Percentiles rank a stretch among this genome's conserved stretches.
Conservation (phyloP, 2,113 vertebrate species). For the Onychostoma macrolepis region DNA sequence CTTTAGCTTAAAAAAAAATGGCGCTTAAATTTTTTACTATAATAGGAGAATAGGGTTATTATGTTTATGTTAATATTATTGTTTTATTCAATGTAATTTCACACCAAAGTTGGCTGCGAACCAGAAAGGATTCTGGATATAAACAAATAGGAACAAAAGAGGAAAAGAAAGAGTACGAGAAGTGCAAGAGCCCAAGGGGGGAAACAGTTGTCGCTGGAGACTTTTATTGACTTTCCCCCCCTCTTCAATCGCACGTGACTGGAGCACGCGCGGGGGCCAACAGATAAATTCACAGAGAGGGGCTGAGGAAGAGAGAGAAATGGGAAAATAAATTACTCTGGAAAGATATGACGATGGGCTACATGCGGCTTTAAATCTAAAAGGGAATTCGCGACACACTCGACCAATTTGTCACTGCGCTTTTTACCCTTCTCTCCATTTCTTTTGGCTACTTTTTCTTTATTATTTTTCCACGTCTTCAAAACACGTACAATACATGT, state of each 20-base stretch:
- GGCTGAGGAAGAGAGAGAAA: constrained; percentile 78
- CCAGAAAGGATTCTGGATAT: constrained; percentile 65
- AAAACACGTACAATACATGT: background rate
- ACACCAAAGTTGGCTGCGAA: background rate
- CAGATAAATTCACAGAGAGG: constrained; percentile 80
- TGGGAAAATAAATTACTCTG: constrained; percentile 89
- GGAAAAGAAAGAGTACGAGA: constrained; percentile 74
- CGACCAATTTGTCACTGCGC: constrained; percentile 82
- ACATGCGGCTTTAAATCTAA: constrained; percentile 85
- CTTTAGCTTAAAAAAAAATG: background rate
- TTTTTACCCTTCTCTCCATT: constrained; percentile 73
- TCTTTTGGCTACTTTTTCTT: constrained; percentile 69
- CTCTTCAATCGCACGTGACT: constrained; percentile 73
- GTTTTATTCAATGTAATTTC: background rate
- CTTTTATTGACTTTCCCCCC: constrained; percentile 79
- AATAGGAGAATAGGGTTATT: background rate
- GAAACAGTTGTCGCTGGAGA: constrained; percentile 82
- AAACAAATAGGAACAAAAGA: constrained; percentile 77
- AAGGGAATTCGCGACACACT: constrained; percentile 85
- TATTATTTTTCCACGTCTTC: constrained; percentile 71
- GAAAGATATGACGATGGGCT: constrained; percentile 89
- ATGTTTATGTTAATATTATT: background rate
- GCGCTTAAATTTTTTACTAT: background rate
- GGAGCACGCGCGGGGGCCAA: constrained; percentile 58
- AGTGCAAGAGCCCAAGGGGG: constrained; percentile 76